Percentiles rank a stretch among this genome's conserved stretches.
These are phyloP conservation scores for Drosophila ezoana DNA, from an alignment of 2,888 invertebrate species.

Conservation along the genomic window DNA sequence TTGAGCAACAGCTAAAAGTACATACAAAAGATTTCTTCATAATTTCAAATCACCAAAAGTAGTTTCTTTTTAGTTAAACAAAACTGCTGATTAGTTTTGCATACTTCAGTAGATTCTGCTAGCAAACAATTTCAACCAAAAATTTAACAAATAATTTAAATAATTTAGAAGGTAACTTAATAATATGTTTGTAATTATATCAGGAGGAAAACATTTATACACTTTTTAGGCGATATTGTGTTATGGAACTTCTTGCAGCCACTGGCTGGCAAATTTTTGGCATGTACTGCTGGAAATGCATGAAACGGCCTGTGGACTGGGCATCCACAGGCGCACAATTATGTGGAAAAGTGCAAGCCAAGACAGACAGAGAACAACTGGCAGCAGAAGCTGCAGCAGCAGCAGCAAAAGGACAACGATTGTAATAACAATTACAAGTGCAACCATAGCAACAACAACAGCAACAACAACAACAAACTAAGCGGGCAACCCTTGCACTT, in stretches of 20 bases:
- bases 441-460: conserved; percentile 38
- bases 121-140: too few species aligned
- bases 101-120: too few species aligned
- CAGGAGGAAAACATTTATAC: too few species aligned
- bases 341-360: conserved; percentile 74
- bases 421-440: conserved; percentile 78
- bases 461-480: conserved; percentile 8
- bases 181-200: too few species aligned
- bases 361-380: conserved; percentile 56
- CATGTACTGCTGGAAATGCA: conserved; percentile 54
- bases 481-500: conserved; percentile 45
- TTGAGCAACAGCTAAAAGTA: too few species aligned
- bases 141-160: too few species aligned
- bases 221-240: background rate
- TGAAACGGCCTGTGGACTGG: conserved; percentile 34
- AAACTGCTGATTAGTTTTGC: too few species aligned
- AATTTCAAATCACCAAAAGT: too few species aligned
- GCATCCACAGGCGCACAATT: conserved; percentile 69
- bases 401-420: conserved; percentile 62
- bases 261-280: conserved; percentile 47
- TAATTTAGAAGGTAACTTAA: too few species aligned
- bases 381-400: conserved; percentile 28
- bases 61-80: too few species aligned
- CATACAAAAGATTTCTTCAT: too few species aligned
- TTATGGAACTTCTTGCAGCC: conserved; percentile 8